phyloP scores from a whole-genome alignment of 2,113 vertebrate genomes.

The Cynocephalus volans region DNA sequence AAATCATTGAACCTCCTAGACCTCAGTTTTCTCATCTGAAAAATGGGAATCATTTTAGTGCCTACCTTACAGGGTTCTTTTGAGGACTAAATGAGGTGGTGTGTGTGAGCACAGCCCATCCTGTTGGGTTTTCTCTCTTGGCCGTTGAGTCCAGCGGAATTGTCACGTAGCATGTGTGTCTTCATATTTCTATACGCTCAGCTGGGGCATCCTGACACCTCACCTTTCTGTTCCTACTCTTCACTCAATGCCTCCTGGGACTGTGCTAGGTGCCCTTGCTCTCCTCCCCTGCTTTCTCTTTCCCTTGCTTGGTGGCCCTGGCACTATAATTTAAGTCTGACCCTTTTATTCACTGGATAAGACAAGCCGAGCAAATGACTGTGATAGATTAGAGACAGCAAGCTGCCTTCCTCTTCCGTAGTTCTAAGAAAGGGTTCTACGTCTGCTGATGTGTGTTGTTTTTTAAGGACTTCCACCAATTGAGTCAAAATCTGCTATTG shows the following conservation, averaged over 20 bases:
- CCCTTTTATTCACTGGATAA: neutral
- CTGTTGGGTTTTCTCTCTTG: neutral
- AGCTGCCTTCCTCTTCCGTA: neutral
- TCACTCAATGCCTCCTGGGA: neutral
- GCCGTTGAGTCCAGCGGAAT: neutral
- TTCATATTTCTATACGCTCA: neutral
- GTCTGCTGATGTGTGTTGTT: neutral
- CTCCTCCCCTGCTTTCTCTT: too few species aligned
- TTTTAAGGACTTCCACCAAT: conserved; percentile 94
- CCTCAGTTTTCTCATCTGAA: neutral
- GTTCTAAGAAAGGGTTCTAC: neutral
- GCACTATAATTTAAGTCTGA: neutral
- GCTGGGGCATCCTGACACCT: neutral
- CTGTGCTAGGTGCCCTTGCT: accelerated
- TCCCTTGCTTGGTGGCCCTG: neutral
- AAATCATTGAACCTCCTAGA: neutral
- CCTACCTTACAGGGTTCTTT: neutral
- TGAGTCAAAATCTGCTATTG: conserved; percentile 92
- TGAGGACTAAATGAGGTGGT: neutral
- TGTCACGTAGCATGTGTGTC: neutral
- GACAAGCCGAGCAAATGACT: neutral
- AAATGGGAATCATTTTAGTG: neutral
- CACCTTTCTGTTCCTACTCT: neutral
- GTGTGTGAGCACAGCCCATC: neutral
- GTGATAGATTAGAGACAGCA: neutral